Evolutionary conservation across 1,140 invertebrate species (phyloP).

Genomic region (Bombus confusus): DNA sequence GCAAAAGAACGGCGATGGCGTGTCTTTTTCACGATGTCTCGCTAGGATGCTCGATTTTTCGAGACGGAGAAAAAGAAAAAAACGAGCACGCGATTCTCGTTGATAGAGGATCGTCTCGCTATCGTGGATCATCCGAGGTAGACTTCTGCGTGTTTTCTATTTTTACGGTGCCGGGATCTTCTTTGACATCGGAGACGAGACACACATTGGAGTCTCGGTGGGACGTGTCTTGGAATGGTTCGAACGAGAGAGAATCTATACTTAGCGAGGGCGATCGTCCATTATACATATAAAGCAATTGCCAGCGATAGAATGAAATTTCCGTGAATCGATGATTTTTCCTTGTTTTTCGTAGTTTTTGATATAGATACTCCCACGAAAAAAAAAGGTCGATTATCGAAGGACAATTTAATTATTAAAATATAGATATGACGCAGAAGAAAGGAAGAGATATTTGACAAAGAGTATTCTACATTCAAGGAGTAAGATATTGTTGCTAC

Average conservation of each 20-base stretch:
- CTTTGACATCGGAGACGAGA: constrained; percentile 69
- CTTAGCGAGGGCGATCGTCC: constrained; percentile 69
- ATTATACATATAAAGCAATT: constrained; percentile 70
- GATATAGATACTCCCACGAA: not conserved
- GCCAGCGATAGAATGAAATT: constrained; percentile 15
- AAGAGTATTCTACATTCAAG: not conserved
- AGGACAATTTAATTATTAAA: too few relatives aligned
- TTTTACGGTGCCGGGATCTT: constrained; percentile 59
- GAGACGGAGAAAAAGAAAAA: rapidly evolving
- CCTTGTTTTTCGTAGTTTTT: not conserved
- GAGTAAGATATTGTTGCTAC: not conserved
- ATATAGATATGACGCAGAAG: too few relatives aligned
- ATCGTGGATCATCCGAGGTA: constrained; percentile 32
- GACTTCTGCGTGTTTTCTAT: constrained; percentile 60
- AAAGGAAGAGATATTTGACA: too few relatives aligned
- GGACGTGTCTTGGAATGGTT: constrained; percentile 73
- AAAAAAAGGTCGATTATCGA: not conserved
- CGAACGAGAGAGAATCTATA: constrained; percentile 71
- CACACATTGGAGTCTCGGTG: constrained; percentile 46
- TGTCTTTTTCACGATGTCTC: too few relatives aligned
- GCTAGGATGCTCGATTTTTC: not conserved
- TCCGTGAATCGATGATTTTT: not conserved
- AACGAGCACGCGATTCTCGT: not conserved
- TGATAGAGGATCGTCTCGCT: not conserved
- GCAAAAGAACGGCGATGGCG: not conserved